phyloP scores from a whole-genome alignment of 92 coral and sea anemone species.

The Zoanthus gigantus region DNA sequence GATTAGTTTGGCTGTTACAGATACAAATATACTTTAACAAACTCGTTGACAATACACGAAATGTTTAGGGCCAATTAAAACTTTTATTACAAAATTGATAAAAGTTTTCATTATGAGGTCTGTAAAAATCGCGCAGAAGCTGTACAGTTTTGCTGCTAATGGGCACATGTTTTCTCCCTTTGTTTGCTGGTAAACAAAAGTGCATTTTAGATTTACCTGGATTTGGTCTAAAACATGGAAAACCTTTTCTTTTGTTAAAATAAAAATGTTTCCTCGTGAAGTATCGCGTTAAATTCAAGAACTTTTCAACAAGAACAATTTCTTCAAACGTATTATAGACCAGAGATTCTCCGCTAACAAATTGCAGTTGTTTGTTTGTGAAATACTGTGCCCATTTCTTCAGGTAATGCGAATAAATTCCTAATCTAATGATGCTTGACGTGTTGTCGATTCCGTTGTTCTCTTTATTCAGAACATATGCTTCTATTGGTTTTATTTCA shows the following conservation, averaged over 20 bases:
- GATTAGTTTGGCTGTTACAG: too few species aligned
- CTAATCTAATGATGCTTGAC: constrained; percentile 64
- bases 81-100: constrained; percentile 53
- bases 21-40: too few species aligned
- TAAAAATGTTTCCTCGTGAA: constrained; percentile 82
- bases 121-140: constrained; percentile 55
- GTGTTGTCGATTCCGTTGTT: not conserved
- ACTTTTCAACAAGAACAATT: constrained; percentile 76
- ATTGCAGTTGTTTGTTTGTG: constrained; percentile 73
- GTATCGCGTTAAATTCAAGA: constrained; percentile 75
- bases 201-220: constrained; percentile 13
- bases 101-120: constrained; percentile 68
- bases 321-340: constrained; percentile 80
- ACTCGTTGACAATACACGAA: too few species aligned
- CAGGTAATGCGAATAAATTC: constrained; percentile 77
- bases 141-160: constrained; percentile 40
- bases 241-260: constrained; percentile 87
- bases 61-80: constrained; percentile 63
- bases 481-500: constrained; percentile 21
- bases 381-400: constrained; percentile 83
- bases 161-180: constrained; percentile 65
- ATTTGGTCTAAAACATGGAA: constrained; percentile 60
- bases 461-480: constrained; percentile 13
- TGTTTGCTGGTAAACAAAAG: constrained; percentile 63
- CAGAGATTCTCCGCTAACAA: constrained; percentile 94